phyloP scores from a whole-genome alignment of 2,113 vertebrate genomes.

The Eulemur rufifrons region DNA sequence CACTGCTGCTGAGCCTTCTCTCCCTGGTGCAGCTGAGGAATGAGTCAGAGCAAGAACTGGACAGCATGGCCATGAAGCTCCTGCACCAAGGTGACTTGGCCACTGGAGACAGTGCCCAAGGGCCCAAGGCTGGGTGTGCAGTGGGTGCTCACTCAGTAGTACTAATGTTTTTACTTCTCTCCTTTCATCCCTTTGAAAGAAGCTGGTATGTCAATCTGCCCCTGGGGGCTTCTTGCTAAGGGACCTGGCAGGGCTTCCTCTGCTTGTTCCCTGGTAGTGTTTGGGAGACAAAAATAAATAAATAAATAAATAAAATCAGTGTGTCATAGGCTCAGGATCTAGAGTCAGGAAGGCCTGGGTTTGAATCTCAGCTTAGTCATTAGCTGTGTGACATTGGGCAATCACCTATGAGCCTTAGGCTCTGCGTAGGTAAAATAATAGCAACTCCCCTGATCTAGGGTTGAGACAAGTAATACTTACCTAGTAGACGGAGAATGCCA shows the following conservation, averaged over 20 bases:
- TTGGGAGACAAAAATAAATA: neutral
- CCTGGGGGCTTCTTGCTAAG: neutral
- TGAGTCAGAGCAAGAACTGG: constrained; percentile 84
- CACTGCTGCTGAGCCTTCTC: constrained; percentile 91
- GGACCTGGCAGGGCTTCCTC: neutral
- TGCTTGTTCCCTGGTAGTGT: neutral
- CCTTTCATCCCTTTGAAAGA: constrained; percentile 9
- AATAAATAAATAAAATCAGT: neutral
- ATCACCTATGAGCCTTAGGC: neutral
- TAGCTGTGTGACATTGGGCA: neutral
- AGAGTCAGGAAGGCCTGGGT: neutral
- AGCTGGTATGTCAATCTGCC: neutral
- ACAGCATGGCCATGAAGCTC: constrained; percentile 91
- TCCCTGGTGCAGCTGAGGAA: constrained; percentile 87
- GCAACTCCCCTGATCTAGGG: neutral
- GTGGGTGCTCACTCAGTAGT: neutral
- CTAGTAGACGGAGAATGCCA: neutral
- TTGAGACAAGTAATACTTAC: neutral
- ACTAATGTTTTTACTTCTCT: neutral
- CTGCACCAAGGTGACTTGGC: constrained; percentile 90
- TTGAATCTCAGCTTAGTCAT: neutral
- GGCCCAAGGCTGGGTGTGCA: accelerated
- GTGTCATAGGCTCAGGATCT: neutral
- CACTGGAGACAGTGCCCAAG: neutral
- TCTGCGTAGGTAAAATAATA: neutral